These are phyloP conservation scores for Australoheros scitulus DNA, from an alignment of 2,113 vertebrate genomes.

Conservation along the genomic window DNA sequence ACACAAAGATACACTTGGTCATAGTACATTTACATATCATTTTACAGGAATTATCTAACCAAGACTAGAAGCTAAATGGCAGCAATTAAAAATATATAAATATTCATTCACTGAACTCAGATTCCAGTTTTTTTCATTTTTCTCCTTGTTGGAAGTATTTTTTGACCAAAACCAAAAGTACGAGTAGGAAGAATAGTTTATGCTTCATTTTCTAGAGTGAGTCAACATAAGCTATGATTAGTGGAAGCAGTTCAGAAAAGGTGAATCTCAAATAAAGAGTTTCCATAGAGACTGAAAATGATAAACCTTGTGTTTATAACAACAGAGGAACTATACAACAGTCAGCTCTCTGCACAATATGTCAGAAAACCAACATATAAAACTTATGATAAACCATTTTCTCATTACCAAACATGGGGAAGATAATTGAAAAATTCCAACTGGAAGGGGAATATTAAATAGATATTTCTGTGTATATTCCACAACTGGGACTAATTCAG, in stretches of 20 bases:
- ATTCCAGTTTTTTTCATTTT: background rate
- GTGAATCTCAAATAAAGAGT: constrained; percentile 40
- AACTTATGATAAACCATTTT: constrained; percentile 67
- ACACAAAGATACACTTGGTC: background rate
- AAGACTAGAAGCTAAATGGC: background rate
- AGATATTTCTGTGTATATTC: constrained; percentile 73
- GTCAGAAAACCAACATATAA: constrained; percentile 64
- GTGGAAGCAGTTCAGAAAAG: constrained; percentile 16
- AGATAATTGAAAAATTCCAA: constrained; percentile 76
- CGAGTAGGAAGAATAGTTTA: constrained; percentile 43
- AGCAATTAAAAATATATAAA: constrained; percentile 6
- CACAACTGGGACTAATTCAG: constrained; percentile 78
- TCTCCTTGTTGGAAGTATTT: constrained; percentile 22
- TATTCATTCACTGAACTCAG: background rate
- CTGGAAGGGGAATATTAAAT: constrained; percentile 75
- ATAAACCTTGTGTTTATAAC: constrained; percentile 41
- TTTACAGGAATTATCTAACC: constrained; percentile 10
- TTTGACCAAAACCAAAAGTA: constrained; percentile 29
- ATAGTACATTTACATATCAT: background rate
- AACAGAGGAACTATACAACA: constrained; percentile 22
- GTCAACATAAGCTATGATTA: constrained; percentile 61
- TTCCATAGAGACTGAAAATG: constrained; percentile 40
- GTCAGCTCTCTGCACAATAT: constrained; percentile 39
- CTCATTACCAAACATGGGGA: constrained; percentile 68
- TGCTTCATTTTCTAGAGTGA: constrained; percentile 52